A percentile compares a stretch with the other conserved stretches of the same genome.
Evolutionary conservation across 2,888 invertebrate species (phyloP).

Genomic region (Shargacucullia verbasci): DNA sequence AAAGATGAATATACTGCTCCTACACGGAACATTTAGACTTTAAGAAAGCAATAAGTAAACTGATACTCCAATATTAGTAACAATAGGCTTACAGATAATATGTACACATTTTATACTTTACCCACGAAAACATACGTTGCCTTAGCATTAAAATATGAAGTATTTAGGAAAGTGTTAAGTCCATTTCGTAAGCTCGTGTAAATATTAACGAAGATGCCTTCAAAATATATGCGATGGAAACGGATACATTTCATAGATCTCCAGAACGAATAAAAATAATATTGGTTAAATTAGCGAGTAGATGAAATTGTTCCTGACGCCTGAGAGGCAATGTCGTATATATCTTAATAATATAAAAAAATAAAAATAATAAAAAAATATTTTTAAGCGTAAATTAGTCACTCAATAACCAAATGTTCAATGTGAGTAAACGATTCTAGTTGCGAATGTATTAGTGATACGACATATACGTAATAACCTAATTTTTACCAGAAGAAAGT

Average conservation of each 20-base stretch:
- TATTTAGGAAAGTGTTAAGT: constrained; percentile 40
- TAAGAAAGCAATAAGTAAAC: constrained; percentile 54
- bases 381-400: constrained; percentile 84
- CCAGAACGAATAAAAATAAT: constrained; percentile 74
- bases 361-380: constrained; percentile 58
- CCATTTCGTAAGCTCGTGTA: constrained; percentile 52
- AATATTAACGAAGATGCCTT: constrained; percentile 54
- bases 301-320: constrained; percentile 88
- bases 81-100: constrained; percentile 43
- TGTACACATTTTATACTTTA: constrained; percentile 33
- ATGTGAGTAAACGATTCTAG: constrained; percentile 88
- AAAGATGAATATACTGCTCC: constrained; percentile 41
- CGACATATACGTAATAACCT: constrained; percentile 88
- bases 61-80: constrained; percentile 24
- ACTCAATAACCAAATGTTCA: constrained; percentile 88
- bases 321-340: constrained; percentile 87
- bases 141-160: constrained; percentile 51
- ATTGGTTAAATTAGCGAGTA: constrained; percentile 87
- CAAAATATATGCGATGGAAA: constrained; percentile 85
- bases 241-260: constrained; percentile 75
- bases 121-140: constrained; percentile 44
- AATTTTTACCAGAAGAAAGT: constrained; percentile 87
- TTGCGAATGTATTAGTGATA: constrained; percentile 89
- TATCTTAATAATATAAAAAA: constrained; percentile 81
- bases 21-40: constrained; percentile 40